phyloP scores from a whole-genome alignment of 2,113 vertebrate species.

The Eretmochelys imbricata region DNA sequence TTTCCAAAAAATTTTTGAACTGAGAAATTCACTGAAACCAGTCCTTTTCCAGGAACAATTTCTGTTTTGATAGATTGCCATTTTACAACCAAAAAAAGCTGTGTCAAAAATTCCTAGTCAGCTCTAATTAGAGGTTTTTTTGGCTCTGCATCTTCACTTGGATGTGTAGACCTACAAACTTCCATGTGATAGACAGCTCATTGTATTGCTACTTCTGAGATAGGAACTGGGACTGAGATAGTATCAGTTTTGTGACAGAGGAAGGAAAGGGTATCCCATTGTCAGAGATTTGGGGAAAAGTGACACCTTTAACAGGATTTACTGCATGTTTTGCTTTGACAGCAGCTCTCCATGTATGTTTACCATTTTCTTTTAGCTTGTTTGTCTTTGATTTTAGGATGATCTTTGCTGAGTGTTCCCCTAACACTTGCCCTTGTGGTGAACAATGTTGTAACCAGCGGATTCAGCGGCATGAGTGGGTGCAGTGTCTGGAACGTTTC shows the following conservation, averaged over 20 bases:
- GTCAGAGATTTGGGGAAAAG: background rate
- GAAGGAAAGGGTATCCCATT: background rate
- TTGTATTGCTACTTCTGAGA: background rate
- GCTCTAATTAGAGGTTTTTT: background rate
- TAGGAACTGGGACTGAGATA: background rate
- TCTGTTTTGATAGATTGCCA: background rate
- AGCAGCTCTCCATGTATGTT: fast-evolving
- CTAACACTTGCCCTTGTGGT: slow-evolving; percentile 91
- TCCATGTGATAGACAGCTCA: background rate
- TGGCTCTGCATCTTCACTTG: background rate
- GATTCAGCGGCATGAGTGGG: slow-evolving; percentile 98
- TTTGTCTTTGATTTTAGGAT: slow-evolving; percentile 80
- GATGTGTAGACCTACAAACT: background rate
- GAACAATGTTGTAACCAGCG: slow-evolving; percentile 96
- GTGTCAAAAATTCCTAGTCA: background rate
- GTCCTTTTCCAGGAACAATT: background rate
- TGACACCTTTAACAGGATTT: background rate
- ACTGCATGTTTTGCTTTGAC: fast-evolving
- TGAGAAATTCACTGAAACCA: background rate
- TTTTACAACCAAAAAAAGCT: background rate
- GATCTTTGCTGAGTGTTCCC: slow-evolving; percentile 97
- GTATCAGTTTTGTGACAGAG: background rate
- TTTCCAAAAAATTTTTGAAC: background rate
- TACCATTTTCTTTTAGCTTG: background rate
- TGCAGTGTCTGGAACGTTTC: slow-evolving; percentile 96